Base-by-base conservation (phyloP, 2,888 invertebrate genomes). In the Chouioia cunea region DNA sequence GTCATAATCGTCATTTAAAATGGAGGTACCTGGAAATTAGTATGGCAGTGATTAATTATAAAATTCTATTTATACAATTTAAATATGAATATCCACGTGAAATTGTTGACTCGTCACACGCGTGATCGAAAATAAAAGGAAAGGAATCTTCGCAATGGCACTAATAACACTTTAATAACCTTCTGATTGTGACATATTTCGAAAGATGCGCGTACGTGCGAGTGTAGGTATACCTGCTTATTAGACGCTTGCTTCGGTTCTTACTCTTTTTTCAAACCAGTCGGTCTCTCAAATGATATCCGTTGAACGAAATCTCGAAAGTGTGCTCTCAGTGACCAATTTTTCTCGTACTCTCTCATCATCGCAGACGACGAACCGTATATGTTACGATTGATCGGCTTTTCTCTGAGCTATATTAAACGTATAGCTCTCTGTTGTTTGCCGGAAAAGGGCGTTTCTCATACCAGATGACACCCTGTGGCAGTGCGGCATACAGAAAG, bases 161-260 rank as follows among this genome's bases (percentile, higher is more conserved):
- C 71, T 71, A 71, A 71, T 71, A 71, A 64, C 64, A 44, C 58
- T 71, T 71, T 71, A 71, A 71, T 71, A 62, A 64, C 56, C 54
- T 50, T n/a, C 43, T 27, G 18, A 47, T n/a, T 54, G 58, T 50
- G 59, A 63, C 64, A 18, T 44, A 64, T 71, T 71, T 64, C 59
- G 67, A 71, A 71, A 71, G 20, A 12, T 0, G 47, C 16, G 14
- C 12, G 44, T 36, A 20, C 12, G 15, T 12, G 22, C n/a, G n/a
- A n/a, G n/a, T n/a, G n/a, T n/a, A n/a, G n/a, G n/a, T 22, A 44
- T 62, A 70, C 56, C 70, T 47, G 56, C 52, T 65, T 62, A 71
- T 71, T 66, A 66, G 62, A 53, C 66, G 53, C 66, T 66, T 65
- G 36, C 52, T 20, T 65, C n/a, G 52, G 47, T 65, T 59, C 48